Percentiles rank a stretch among this genome's conserved stretches.
These are phyloP conservation scores for Cyclophora punctaria DNA, from an alignment of 2,888 invertebrate genomes.

Conservation along the genomic window DNA sequence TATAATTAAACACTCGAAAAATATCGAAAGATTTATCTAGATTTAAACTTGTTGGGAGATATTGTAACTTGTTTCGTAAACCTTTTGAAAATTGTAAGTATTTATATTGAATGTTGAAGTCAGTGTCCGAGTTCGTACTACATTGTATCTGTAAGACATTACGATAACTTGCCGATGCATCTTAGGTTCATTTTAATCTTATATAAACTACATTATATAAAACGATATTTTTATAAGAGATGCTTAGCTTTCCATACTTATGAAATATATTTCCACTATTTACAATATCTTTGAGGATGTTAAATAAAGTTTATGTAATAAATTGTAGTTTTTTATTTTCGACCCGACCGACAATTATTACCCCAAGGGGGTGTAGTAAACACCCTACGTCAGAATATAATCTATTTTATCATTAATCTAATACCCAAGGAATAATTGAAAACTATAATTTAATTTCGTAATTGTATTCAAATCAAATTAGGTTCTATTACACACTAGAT, in stretches of 20 bases:
- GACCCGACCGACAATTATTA: too few relatives aligned
- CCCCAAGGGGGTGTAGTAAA: too few relatives aligned
- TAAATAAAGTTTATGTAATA: slow-evolving; percentile 69
- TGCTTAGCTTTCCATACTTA: slow-evolving; percentile 72
- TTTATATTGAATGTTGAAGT: slow-evolving; percentile 16
- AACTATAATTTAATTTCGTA: too few relatives aligned
- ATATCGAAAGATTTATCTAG: too few relatives aligned
- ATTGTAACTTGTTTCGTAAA: slow-evolving; percentile 2
- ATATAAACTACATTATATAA: slow-evolving; percentile 32
- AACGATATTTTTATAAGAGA: slow-evolving; percentile 69
- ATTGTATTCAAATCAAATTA: too few relatives aligned
- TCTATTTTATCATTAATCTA: too few relatives aligned
- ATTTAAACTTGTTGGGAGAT: slow-evolving; percentile 15
- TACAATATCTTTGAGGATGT: slow-evolving; percentile 60
- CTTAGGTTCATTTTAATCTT: slow-evolving; percentile 43
- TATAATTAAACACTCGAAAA: too few relatives aligned
- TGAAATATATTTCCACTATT: slow-evolving; percentile 64
- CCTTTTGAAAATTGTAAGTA: slow-evolving; percentile 17
- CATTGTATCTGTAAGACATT: slow-evolving; percentile 24
- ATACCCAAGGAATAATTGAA: too few relatives aligned
- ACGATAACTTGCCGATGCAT: slow-evolving; percentile 48
- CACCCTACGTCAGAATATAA: too few relatives aligned
- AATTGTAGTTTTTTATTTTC: slow-evolving; percentile 22
- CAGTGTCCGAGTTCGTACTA: neutral
- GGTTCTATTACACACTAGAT: too few relatives aligned